Base-by-base conservation (phyloP, 2,113 vertebrate genomes). In the Chionis minor region DNA sequence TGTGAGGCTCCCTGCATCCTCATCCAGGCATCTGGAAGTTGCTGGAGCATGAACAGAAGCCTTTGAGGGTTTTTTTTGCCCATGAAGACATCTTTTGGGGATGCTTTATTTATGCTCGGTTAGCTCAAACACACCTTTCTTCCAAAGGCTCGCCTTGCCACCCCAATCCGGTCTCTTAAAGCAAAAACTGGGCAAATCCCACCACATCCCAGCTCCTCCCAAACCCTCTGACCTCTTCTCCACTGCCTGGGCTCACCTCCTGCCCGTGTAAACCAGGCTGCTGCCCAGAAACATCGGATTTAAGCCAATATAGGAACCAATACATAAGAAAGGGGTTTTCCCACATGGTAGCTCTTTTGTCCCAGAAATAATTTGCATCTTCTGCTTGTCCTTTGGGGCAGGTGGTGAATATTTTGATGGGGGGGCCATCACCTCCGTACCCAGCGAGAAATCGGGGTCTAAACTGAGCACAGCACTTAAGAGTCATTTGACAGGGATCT, bases 101-200 rank as follows among this genome's bases (percentile, higher is more conserved):
- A 73, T 24, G 47, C n/a, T 84, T 67, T 4, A 35, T 73, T 91
- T 28, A 17, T 19, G 61, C 69, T 87, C 14, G 1, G 13, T 56
- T 85, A 30, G 35, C 66, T 67, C 20, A 4, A 17, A 49, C 38
- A 26, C 38, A 86, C 47, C 77, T 80, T 66, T 66, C 38, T 33
- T 63, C 22, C 70, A 24, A 20, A 3, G 1, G 4, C 45, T 83
- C 9, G 0, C 14, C 70, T 85, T 2, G 0, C 20, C 0, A 0
- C n/a, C 38, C 42, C 1, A 0, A 21, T 8, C 28, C 8, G 42
- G 5, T 4, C 35, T n/a, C 28, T 44, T 49, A n/a, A 47, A 71
- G 22, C 23, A 47, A 63, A 27, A 78, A 24, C 19, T 14, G 28
- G 35, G 27, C 30, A 88, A 78, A 86, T 38, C 80, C 58, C 12